Evolutionary conservation across 23 tunicate genomes (phyloP).

Genomic region (Pegea sp.): DNA sequence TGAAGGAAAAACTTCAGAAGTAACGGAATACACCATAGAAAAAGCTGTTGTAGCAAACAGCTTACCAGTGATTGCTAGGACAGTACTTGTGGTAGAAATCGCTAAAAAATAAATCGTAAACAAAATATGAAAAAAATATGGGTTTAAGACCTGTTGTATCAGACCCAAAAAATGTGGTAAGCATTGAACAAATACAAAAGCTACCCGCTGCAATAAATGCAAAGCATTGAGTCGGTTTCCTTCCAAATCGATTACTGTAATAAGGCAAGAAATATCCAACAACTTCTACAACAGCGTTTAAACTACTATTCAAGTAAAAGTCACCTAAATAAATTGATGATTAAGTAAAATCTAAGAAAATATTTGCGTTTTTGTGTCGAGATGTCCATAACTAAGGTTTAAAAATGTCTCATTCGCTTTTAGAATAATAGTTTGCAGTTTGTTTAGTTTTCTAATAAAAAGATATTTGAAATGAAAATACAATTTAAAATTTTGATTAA

Average conservation of each 20-base stretch:
- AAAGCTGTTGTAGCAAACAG: conserved; percentile 44
- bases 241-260: conserved; percentile 3
- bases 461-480: no score
- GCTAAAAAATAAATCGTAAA: background rate
- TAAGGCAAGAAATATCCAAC: conserved; percentile 2
- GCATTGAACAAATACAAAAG: conserved; percentile 15
- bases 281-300: conserved; percentile 20
- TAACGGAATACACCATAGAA: conserved; percentile 23
- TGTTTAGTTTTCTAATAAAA: no score
- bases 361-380: no score
- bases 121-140: background rate
- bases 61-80: conserved; percentile 19
- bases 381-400: no score
- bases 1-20: conserved; percentile 63
- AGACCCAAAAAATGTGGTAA: background rate
- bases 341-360: no score
- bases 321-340: no score
- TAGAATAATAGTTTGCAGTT: no score
- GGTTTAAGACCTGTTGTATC: background rate
- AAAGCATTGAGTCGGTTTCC: conserved; percentile 1
- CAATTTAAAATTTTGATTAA: no score
- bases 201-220: conserved; percentile 14
- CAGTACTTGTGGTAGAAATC: background rate
- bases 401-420: no score
- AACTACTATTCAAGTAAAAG: conserved; percentile 12